Percentiles rank a stretch among this genome's conserved stretches.
Conservation (phyloP, 2,797 vertebrate species). For the Acropternis orthonyx region DNA sequence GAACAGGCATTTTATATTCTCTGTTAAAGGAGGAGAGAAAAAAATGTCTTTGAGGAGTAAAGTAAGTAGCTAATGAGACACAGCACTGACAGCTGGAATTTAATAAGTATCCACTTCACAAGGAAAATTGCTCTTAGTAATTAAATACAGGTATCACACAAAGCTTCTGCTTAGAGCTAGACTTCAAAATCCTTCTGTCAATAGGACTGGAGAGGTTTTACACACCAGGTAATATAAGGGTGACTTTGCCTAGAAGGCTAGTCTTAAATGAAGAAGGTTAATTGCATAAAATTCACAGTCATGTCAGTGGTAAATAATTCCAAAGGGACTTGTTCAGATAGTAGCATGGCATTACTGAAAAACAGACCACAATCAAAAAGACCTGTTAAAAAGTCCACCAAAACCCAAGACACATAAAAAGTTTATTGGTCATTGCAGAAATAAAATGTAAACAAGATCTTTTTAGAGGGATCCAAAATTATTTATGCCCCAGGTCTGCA, state of each 20-base stretch:
- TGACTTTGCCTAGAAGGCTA: constrained; percentile 16
- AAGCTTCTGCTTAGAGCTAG: constrained; percentile 25
- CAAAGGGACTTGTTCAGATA: constrained; percentile 39
- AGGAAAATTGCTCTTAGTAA: constrained; percentile 54
- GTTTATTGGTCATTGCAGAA: constrained; percentile 64
- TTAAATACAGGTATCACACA: constrained; percentile 69
- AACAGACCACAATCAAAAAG: constrained; percentile 28
- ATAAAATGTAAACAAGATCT: constrained; percentile 58
- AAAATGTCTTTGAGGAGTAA: constrained; percentile 72
- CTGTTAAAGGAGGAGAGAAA: constrained; percentile 39
- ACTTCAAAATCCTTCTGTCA: constrained; percentile 23
- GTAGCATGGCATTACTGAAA: constrained; percentile 2
- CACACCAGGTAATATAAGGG: neutral
- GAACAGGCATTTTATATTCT: constrained; percentile 69
- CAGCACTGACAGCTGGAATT: constrained; percentile 70
- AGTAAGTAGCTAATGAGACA: constrained; percentile 70
- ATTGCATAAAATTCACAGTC: constrained; percentile 59
- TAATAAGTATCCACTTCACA: constrained; percentile 67
- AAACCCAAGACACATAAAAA: constrained; percentile 68
- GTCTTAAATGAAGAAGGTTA: constrained; percentile 1
- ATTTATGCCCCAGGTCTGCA: constrained; percentile 22
- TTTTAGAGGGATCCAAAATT: constrained; percentile 54
- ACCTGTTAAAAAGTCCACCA: constrained; percentile 42
- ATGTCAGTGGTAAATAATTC: constrained; percentile 34
- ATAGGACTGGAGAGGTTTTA: neutral